Percentiles rank a stretch among this genome's conserved stretches.
Conservation (phyloP, 2,797 vertebrate genomes). For the Apodemus agrarius region DNA sequence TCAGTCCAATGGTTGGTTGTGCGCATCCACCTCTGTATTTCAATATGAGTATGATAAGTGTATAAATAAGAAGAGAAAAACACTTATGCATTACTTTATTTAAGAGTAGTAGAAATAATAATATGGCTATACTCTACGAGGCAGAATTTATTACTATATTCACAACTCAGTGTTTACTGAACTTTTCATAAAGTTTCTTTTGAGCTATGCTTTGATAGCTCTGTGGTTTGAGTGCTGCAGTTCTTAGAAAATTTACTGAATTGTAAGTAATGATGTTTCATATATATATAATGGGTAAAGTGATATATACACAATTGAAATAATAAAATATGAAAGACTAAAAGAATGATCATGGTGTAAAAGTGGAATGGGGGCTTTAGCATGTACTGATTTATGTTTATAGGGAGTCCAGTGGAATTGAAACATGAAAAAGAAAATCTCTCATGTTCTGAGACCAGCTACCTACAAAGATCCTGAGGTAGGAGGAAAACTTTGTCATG, state of each 20-base stretch:
- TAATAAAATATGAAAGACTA: neutral
- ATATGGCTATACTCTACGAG: neutral
- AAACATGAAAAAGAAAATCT: neutral
- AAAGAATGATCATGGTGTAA: neutral
- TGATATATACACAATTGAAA: neutral
- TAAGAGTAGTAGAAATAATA: neutral
- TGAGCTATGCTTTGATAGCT: too few relatives aligned
- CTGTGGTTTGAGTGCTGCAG: too few relatives aligned
- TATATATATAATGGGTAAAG: too few relatives aligned
- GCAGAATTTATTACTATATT: neutral
- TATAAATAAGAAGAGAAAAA: too few relatives aligned
- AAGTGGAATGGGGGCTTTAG: neutral
- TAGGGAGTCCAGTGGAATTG: neutral
- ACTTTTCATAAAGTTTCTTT: neutral
- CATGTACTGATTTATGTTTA: neutral
- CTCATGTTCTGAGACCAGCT: neutral
- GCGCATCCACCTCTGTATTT: too few relatives aligned
- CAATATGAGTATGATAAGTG: too few relatives aligned
- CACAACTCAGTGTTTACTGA: neutral
- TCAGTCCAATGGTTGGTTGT: too few relatives aligned
- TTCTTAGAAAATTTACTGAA: too few relatives aligned
- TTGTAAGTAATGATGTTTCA: too few relatives aligned
- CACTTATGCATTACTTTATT: too few relatives aligned
- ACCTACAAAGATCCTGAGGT: neutral
- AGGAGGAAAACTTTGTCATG: neutral